Base-by-base conservation (phyloP, 2,113 vertebrate species). In the Mustela nigripes region DNA sequence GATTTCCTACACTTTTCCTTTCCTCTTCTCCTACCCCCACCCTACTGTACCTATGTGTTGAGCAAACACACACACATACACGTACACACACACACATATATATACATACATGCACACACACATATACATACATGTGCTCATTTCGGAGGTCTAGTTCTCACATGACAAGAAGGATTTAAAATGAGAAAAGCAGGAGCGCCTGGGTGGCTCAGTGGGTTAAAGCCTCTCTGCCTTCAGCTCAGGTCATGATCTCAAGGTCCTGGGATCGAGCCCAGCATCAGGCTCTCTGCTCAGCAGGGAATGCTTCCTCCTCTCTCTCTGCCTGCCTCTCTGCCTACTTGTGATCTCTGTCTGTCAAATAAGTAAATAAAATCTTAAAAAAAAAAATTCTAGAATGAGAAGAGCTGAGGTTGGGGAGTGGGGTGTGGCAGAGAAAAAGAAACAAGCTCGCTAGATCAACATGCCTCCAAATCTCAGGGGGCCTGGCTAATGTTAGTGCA, bases 91-190 rank as follows among this genome's bases (percentile, higher is more conserved):
- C 63, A 48, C 39, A n/a, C 39, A 39, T 39, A 39, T 39, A 39
- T 39, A 39, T 39, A 39, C 36, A 39, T 39, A 36, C 33, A 71
- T 28, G 39, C 10, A 62, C 26, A 31, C 63, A 48, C 39, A 36
- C 33, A 71, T 28, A 45, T 14, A 18, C 19, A 56, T 2, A 28
- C 28, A 90, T 28, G 33, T 62, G 42, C 42, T 89, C 31, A 48
- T 31, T 95, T 89, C 86, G 80, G 85, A 98, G 63, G 42, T 36
- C 71, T 36, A 65, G 28, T 81, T 24, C n/a, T 89, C 89, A 74
- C 7, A 6, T 6, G 45, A 48, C 45, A 48, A 53, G 91, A 85
- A 19, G 24, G 60, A n/a, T 92, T 84, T 82, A n/a, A 93, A 80
- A n/a, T 91, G 62, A 74, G 86, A 82, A 94, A 79, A 83, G 56